phyloP scores from a whole-genome alignment of 2,888 invertebrate species.

The Galeopsomyia nigrocyanea region DNA sequence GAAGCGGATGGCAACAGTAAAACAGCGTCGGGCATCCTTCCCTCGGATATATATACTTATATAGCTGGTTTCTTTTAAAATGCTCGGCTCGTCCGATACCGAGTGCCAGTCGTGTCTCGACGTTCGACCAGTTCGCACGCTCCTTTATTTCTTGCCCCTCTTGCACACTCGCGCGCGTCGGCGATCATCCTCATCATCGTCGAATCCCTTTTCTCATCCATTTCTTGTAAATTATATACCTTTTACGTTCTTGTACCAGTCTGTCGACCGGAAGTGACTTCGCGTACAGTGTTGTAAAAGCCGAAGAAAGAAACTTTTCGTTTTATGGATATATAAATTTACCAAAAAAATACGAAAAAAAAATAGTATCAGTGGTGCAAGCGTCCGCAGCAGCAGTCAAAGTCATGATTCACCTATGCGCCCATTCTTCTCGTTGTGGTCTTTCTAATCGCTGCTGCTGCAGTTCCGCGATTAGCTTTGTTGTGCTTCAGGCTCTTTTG shows the following conservation, averaged over 20 bases:
- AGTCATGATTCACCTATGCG: constrained; percentile 18
- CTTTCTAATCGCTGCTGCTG: background rate
- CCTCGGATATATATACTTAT: constrained; percentile 1
- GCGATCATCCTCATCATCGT: background rate
- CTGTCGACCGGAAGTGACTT: background rate
- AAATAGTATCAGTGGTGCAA: background rate
- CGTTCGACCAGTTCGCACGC: constrained; percentile 29
- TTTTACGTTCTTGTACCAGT: background rate
- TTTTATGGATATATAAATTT: too few relatives aligned
- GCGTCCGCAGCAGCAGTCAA: background rate
- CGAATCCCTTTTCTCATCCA: too few relatives aligned
- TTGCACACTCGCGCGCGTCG: background rate
- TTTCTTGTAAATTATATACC: background rate
- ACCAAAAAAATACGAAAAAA: too few relatives aligned
- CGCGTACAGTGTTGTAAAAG: too few relatives aligned
- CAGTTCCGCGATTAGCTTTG: background rate
- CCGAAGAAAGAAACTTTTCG: too few relatives aligned
- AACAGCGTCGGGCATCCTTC: constrained; percentile 23
- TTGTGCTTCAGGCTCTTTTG: constrained; percentile 11
- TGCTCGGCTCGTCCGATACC: constrained; percentile 37
- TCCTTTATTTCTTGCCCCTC: background rate
- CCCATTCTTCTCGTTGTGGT: background rate
- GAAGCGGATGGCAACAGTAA: too few relatives aligned
- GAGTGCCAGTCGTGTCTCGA: constrained; percentile 42
- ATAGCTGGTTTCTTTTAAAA: constrained; percentile 40